These are phyloP conservation scores for Notiomystis cincta DNA, from an alignment of 2,113 vertebrate genomes.

Conservation along the genomic window DNA sequence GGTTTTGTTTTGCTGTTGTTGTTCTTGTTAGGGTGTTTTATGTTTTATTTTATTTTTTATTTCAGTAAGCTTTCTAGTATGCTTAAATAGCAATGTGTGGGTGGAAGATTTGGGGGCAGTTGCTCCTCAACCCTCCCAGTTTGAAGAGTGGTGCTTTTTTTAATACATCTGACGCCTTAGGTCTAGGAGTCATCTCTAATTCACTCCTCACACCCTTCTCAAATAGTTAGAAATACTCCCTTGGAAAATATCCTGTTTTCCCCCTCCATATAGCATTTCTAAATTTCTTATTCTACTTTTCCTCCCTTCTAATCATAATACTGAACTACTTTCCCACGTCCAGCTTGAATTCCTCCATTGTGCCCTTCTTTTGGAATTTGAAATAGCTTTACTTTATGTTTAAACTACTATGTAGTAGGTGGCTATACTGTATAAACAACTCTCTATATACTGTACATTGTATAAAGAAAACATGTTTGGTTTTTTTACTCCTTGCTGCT, in stretches of 20 bases:
- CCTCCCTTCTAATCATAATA: not conserved
- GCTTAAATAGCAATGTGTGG: not conserved
- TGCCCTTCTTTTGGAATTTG: not conserved
- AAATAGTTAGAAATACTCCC: not conserved
- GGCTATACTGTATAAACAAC: not conserved
- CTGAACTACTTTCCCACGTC: accelerated
- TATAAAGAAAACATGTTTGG: not conserved
- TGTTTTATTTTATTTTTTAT: not conserved
- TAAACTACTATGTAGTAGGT: not conserved
- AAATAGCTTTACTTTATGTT: not conserved
- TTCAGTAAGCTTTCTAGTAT: not conserved
- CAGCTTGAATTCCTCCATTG: not conserved
- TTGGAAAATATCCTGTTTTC: not conserved
- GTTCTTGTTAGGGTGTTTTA: not conserved
- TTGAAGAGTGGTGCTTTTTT: not conserved
- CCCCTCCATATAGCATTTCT: not conserved
- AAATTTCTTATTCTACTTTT: not conserved
- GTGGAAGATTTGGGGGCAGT: not conserved
- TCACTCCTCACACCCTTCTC: not conserved
- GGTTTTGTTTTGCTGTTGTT: not conserved
- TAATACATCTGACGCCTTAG: not conserved
- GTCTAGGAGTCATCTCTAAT: not conserved
- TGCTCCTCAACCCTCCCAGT: not conserved
- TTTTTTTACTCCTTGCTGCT: not conserved
- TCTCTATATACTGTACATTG: too few species aligned